Percentiles rank a stretch among this genome's conserved stretches.
phyloP scores from a whole-genome alignment of 2,888 invertebrate species.

The Sesia bembeciformis region DNA sequence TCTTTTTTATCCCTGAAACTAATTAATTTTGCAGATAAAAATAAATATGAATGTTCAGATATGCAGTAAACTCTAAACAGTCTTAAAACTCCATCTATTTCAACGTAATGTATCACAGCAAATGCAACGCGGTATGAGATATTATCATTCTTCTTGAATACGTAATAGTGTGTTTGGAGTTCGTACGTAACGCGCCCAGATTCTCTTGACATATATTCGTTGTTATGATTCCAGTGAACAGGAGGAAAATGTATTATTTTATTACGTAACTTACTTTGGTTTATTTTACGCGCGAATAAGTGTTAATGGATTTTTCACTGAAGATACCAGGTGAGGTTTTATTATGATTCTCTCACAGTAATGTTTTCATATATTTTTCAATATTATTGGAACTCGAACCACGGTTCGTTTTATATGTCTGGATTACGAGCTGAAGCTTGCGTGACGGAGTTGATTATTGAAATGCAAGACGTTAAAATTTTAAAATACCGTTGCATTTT shows the following conservation, averaged over 20 bases:
- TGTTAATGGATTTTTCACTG: constrained; percentile 54
- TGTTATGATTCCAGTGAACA: constrained; percentile 29
- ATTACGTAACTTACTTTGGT: constrained; percentile 34
- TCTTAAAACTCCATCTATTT: no score
- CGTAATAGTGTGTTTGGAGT: constrained; percentile 32
- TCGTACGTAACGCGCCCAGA: constrained; percentile 23
- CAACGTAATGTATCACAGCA: no score
- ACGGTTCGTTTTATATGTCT: constrained; percentile 43
- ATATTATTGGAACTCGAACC: constrained; percentile 47
- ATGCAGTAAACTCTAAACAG: no score
- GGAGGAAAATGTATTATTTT: constrained; percentile 39
- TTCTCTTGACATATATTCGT: constrained; percentile 25
- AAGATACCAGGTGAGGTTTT: constrained; percentile 42
- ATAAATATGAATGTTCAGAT: no score
- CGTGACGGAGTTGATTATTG: constrained; percentile 46
- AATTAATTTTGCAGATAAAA: no score
- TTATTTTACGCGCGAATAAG: constrained; percentile 45
- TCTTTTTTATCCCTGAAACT: no score
- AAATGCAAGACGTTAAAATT: constrained; percentile 9
- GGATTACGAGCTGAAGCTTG: constrained; percentile 39
- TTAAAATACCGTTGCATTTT: background rate
- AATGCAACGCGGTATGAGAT: constrained; percentile 7
- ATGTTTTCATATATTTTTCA: constrained; percentile 38
- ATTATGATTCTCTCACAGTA: constrained; percentile 47
- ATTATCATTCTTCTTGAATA: constrained; percentile 30